Evolutionary conservation across 2,888 invertebrate genomes (phyloP).

Genomic region (Leucophenga maculata): DNA sequence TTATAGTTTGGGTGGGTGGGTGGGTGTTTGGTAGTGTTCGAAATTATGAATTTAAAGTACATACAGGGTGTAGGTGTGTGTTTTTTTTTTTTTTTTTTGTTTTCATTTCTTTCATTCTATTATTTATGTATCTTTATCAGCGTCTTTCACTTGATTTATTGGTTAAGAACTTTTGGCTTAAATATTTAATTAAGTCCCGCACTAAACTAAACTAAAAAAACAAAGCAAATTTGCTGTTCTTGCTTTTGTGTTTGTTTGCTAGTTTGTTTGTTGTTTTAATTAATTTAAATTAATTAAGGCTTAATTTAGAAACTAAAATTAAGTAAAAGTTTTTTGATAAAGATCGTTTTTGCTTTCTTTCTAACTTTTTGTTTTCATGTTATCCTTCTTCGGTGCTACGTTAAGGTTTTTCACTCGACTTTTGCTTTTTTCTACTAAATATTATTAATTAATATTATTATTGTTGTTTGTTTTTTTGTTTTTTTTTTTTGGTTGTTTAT

Average conservation of each 20-base stretch:
- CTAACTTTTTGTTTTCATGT: too few relatives aligned
- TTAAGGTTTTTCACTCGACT: not conserved
- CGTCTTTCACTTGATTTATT: too few relatives aligned
- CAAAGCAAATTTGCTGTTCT: too few relatives aligned
- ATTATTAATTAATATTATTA: not conserved
- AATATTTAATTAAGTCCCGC: too few relatives aligned
- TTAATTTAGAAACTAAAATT: not conserved
- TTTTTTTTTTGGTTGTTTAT: not conserved
- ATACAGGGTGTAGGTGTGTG: too few relatives aligned
- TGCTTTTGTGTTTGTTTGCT: too few relatives aligned
- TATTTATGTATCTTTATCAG: too few relatives aligned
- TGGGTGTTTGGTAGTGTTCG: not conserved
- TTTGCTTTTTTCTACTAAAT: not conserved
- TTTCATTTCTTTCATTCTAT: too few relatives aligned
- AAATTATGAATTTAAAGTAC: not conserved
- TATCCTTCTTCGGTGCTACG: not conserved
- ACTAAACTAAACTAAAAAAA: too few relatives aligned
- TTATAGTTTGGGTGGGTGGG: conserved; percentile 37
- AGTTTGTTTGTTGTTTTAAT: too few relatives aligned
- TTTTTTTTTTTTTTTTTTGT: too few relatives aligned
- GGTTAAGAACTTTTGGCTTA: too few relatives aligned
- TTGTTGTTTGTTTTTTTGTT: not conserved
- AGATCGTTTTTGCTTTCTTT: not conserved
- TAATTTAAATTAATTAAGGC: not conserved
- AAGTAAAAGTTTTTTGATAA: not conserved